phyloP scores from a whole-genome alignment of 2,888 invertebrate species.

The Tetrapedia diversipes region DNA sequence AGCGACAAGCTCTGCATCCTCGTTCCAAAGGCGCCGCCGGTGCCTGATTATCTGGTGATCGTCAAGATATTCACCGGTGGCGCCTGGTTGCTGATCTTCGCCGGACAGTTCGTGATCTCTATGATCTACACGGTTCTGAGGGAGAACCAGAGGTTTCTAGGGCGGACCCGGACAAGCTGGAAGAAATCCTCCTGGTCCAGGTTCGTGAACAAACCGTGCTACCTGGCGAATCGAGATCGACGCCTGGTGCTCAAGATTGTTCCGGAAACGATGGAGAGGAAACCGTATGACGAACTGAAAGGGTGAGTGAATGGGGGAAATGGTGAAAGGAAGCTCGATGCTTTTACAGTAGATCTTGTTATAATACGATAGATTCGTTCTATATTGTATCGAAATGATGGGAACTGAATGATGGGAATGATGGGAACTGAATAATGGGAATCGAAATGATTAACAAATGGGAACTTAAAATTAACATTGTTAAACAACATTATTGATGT shows the following conservation, averaged over 20 bases:
- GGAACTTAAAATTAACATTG: no score
- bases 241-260: background rate
- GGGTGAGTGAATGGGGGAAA: background rate
- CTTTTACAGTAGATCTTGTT: no score
- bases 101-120: constrained; percentile 32
- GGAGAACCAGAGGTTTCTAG: background rate
- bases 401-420: no score
- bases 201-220: no score
- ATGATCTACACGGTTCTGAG: constrained; percentile 37
- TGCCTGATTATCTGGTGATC: constrained; percentile 57
- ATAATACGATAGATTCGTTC: no score
- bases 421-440: no score
- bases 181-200: background rate
- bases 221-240: background rate
- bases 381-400: no score
- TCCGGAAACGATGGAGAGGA: background rate
- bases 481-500: no score
- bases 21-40: constrained; percentile 44
- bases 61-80: constrained; percentile 41
- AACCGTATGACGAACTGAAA: no score
- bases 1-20: constrained; percentile 57
- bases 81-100: constrained; percentile 51
- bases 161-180: background rate
- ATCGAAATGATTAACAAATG: no score
- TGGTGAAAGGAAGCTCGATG: no score